phyloP scores from a whole-genome alignment of 2,113 vertebrate species.

The Chitala chitala region DNA sequence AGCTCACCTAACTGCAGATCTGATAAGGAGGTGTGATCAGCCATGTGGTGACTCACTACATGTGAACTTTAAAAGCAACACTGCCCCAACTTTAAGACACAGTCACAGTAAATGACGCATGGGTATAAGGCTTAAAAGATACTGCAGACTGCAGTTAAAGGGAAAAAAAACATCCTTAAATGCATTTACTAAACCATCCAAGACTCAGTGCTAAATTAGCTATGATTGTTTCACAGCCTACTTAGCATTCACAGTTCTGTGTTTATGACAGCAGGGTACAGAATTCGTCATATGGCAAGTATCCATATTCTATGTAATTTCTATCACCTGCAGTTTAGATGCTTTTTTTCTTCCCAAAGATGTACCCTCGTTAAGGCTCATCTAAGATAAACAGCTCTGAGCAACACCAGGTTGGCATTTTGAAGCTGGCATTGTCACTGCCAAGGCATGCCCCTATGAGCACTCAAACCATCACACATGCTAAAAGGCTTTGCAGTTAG shows the following conservation, averaged over 20 bases:
- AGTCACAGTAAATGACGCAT: slow-evolving; percentile 4
- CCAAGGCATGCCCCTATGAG: not conserved
- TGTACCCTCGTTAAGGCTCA: not conserved
- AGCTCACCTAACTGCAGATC: not conserved
- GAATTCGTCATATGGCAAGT: not conserved
- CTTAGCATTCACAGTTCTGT: no score
- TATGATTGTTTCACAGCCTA: no score
- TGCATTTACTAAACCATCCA: not conserved
- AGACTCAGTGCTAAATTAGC: not conserved
- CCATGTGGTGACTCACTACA: slow-evolving; percentile 1
- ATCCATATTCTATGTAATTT: not conserved
- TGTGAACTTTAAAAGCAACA: not conserved
- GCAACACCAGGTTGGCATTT: no score
- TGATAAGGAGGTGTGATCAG: not conserved
- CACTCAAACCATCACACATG: no score
- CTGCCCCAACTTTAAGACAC: not conserved
- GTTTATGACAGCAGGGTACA: not conserved
- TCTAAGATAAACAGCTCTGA: not conserved
- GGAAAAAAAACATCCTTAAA: not conserved
- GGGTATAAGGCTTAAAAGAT: not conserved
- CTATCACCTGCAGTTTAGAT: not conserved
- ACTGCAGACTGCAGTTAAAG: not conserved
- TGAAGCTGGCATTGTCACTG: not conserved
- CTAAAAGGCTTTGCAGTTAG: no score
- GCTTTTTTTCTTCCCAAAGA: not conserved